Conservation (phyloP, 1,140 invertebrate species). For the Neodiprion pinetum region DNA sequence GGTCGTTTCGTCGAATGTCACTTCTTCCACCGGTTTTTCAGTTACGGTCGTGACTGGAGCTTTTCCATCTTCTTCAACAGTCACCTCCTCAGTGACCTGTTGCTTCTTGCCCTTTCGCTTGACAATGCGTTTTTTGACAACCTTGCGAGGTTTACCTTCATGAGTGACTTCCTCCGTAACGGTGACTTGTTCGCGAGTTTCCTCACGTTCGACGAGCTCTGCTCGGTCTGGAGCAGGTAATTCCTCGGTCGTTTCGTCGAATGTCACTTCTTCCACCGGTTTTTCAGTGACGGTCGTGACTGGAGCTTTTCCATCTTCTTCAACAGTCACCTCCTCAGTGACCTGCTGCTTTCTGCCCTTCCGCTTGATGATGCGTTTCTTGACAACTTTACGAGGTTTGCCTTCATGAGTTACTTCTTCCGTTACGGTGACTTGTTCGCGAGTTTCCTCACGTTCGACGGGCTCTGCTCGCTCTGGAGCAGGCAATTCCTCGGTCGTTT, state of each 20-base stretch:
- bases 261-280: slow-evolving; percentile 22
- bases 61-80: slow-evolving; percentile 54
- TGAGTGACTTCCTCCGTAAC: slow-evolving; percentile 41
- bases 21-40: slow-evolving; percentile 19
- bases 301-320: no score
- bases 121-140: slow-evolving; percentile 48
- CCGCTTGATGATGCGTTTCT: no score
- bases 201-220: slow-evolving; percentile 38
- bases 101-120: slow-evolving; percentile 53
- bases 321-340: no score
- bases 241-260: slow-evolving; percentile 44
- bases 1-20: background rate
- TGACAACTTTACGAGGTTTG: no score
- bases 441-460: no score
- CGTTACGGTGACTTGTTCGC: no score
- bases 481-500: no score
- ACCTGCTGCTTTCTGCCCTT: no score
- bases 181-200: slow-evolving; percentile 29
- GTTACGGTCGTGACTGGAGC: slow-evolving; percentile 21
- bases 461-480: no score
- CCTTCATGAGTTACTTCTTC: no score
- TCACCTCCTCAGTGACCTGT: slow-evolving; percentile 55
- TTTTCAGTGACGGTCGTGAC: background rate
- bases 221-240: slow-evolving; percentile 47
- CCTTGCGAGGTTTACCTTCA: slow-evolving; percentile 39